phyloP scores from a whole-genome alignment of 2,888 invertebrate species.

The Lumbricus terrestris region DNA sequence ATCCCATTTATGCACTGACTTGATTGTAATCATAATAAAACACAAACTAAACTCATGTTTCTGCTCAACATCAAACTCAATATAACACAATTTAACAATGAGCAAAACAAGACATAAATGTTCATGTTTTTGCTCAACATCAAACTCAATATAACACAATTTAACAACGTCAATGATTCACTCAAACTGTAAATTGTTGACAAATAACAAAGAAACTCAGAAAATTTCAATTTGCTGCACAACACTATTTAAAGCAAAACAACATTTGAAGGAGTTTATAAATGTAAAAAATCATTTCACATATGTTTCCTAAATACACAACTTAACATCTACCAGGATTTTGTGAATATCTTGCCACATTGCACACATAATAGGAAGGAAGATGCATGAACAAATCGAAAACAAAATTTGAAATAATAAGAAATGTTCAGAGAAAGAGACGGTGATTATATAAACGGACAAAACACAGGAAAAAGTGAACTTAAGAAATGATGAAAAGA shows the following conservation, averaged over 20 bases:
- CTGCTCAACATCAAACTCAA: not conserved
- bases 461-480: not conserved
- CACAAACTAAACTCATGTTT: not conserved
- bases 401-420: not conserved
- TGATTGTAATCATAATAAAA: not conserved
- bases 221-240: not conserved
- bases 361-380: not conserved
- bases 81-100: not conserved
- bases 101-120: not conserved
- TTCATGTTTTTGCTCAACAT: not conserved
- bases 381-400: not conserved
- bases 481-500: not conserved
- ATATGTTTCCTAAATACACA: not conserved
- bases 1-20: not conserved
- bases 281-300: not conserved
- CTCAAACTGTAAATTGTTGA: not conserved
- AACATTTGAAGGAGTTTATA: constrained; percentile 3
- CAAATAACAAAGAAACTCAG: not conserved
- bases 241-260: not conserved
- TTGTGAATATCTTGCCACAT: not conserved
- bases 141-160: not conserved
- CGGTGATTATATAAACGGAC: not conserved
- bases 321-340: not conserved
- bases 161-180: constrained; percentile 3
- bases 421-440: too few species aligned